Percentiles rank a stretch among this genome's conserved stretches.
Conservation (phyloP, 2,797 vertebrate species). For the Poeciliopsis paucimaculata region DNA sequence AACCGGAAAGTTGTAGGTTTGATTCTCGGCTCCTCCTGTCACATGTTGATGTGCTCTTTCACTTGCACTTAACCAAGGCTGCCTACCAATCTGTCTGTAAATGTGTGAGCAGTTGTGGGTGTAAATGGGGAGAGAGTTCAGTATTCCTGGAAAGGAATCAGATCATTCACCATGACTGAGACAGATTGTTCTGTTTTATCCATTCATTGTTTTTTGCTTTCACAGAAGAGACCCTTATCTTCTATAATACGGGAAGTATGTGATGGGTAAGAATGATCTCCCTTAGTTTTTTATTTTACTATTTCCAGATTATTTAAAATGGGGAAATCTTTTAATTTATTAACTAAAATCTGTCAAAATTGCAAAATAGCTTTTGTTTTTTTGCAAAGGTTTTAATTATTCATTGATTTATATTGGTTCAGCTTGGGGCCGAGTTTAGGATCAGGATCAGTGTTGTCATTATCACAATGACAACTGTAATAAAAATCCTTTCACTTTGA, state of each 20-base stretch:
- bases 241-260: slow-evolving; percentile 97
- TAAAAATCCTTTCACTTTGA: neutral
- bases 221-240: slow-evolving; percentile 94
- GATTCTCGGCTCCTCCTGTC: neutral
- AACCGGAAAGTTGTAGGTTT: neutral
- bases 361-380: neutral
- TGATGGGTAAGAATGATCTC: slow-evolving; percentile 87
- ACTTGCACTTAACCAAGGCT: neutral
- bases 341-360: neutral
- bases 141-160: neutral
- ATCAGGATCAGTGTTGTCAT: neutral
- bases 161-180: neutral
- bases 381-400: neutral
- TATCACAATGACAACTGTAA: neutral
- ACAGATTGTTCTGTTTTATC: neutral
- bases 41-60: neutral
- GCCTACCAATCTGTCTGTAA: neutral
- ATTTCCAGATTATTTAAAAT: slow-evolving; percentile 1
- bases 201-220: slow-evolving; percentile 29
- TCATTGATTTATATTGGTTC: neutral
- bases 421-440: neutral
- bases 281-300: neutral
- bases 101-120: neutral
- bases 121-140: neutral
- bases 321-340: neutral